phyloP scores from a whole-genome alignment of 2,113 vertebrate species.

The Tragulus kanchil region DNA sequence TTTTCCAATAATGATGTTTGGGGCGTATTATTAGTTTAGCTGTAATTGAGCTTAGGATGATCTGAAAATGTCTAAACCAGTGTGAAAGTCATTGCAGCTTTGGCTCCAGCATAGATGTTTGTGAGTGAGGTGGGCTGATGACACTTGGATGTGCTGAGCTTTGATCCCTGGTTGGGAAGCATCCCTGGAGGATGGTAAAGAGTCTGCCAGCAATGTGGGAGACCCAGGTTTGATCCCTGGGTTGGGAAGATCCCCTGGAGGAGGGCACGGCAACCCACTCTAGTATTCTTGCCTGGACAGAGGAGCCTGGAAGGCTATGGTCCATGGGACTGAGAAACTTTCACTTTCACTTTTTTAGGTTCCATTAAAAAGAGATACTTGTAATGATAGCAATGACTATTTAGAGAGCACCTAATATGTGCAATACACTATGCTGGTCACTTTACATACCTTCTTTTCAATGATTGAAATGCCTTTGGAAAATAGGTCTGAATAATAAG shows the following conservation, averaged over 20 bases:
- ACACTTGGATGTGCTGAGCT: neutral
- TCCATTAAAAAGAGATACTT: neutral
- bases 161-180: too few relatives aligned
- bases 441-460: neutral
- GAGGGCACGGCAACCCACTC: too few relatives aligned
- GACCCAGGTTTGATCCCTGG: too few relatives aligned
- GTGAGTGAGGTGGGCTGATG: neutral
- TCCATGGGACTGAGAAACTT: too few relatives aligned
- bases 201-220: too few relatives aligned
- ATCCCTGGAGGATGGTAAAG: too few relatives aligned
- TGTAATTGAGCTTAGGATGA: constrained; percentile 67
- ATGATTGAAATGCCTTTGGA: neutral
- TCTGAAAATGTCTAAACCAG: neutral
- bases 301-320: too few relatives aligned
- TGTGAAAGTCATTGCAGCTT: constrained; percentile 22
- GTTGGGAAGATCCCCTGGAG: too few relatives aligned
- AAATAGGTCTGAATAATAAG: neutral
- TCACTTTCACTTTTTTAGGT: too few relatives aligned
- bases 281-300: too few relatives aligned
- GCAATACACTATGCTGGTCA: neutral
- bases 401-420: neutral
- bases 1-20: constrained; percentile 66
- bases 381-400: neutral
- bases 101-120: neutral
- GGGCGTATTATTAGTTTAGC: constrained; percentile 60